phyloP scores from a whole-genome alignment of 2,797 vertebrate species.

The Pangasius mekongensis region DNA sequence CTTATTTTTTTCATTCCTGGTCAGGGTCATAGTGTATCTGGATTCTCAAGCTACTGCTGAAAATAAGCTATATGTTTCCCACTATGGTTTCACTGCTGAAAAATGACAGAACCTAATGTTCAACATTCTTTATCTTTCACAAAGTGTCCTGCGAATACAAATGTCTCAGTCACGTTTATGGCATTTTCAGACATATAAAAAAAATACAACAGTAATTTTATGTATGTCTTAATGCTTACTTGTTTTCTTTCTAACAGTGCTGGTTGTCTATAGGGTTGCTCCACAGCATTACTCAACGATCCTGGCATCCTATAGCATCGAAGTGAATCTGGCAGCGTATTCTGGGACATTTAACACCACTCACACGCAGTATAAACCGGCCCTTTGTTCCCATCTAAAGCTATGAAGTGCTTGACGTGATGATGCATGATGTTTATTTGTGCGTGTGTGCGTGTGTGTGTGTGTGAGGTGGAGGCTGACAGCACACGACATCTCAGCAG shows the following conservation, averaged over 20 bases:
- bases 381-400: slow-evolving; percentile 59
- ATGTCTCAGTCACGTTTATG: not conserved
- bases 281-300: slow-evolving; percentile 32
- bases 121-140: slow-evolving; percentile 1
- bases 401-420: slow-evolving; percentile 61
- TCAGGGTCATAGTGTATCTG: not conserved
- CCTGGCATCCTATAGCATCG: slow-evolving; percentile 43
- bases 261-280: slow-evolving; percentile 33
- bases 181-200: slow-evolving; percentile 26
- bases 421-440: slow-evolving; percentile 56
- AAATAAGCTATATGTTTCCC: not conserved
- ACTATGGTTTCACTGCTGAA: not conserved
- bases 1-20: not conserved
- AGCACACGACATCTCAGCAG: slow-evolving; percentile 40
- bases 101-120: not conserved
- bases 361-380: slow-evolving; percentile 26
- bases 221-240: slow-evolving; percentile 37
- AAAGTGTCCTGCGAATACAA: slow-evolving; percentile 9
- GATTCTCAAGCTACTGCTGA: not conserved
- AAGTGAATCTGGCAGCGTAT: slow-evolving; percentile 55
- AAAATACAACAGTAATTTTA: slow-evolving; percentile 14
- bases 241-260: slow-evolving; percentile 16
- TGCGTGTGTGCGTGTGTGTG: slow-evolving; percentile 1
- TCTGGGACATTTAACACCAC: slow-evolving; percentile 53
- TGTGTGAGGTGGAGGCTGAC: slow-evolving; percentile 33